Base-by-base conservation (phyloP, 1,140 invertebrate genomes). In the Drosophila saltans region DNA sequence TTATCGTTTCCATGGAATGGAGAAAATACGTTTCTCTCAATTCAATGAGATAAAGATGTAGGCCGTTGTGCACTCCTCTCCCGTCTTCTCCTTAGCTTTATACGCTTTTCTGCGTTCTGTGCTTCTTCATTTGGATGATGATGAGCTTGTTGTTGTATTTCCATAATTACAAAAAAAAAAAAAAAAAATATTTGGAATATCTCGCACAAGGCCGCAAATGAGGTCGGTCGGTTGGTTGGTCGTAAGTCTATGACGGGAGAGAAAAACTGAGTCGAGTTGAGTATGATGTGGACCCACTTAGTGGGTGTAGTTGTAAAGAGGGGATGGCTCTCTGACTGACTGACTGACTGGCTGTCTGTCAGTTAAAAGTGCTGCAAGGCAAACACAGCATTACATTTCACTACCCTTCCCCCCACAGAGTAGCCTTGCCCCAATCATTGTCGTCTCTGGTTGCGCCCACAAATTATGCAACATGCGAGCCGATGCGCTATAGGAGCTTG, bases 131-230 rank as follows among this genome's bases (percentile, higher is more conserved):
- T 52, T 52, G 45, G 45, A 48, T 48, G 45, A 48, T 48, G 45
- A 52, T 52, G 45, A 52, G 24, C 64, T 66, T 69, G 78, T 71
- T 78, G 61, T 68, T 69, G 62, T 66, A 63, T 72, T 82, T 80
- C 77, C 84, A 89, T 83, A 89, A 88, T 88, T 88, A 88, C 80
- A 82, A 80, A 72, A 75, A 78, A 82, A 80, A 75, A 75, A 16
- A 16, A 16, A 16, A 16, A 16, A 78, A 83, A 78, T 89, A 88
- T 89, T 89, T 76, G 56, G 71, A 83, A 88, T 89, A 73, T 75
- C 45, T 52, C 67, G 83, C 76, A 88, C 84, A 89, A 88, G 80
- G 83, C 84, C 77, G 30, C 43, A 80, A 82, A 72, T 80, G 80
- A 74, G 76, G 80, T 64, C 72, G 64, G 45, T 52, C 45, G 33